Conservation (phyloP, 2,113 vertebrate species). For the Platysteira castanea region DNA sequence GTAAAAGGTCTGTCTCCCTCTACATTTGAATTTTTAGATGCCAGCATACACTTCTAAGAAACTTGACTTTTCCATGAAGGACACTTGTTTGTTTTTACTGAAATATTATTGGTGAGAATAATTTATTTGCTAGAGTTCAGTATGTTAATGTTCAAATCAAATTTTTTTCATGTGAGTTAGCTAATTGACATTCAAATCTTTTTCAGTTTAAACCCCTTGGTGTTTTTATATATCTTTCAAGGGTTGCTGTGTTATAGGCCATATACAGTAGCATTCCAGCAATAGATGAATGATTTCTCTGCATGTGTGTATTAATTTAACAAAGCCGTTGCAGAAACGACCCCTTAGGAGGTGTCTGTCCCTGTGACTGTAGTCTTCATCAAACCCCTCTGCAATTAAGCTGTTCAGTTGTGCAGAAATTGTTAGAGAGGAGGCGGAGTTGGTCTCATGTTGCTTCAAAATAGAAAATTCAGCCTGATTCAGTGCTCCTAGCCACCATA, state of each 20-base stretch:
- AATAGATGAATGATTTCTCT: neutral
- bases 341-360: neutral
- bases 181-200: neutral
- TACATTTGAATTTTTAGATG: neutral
- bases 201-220: neutral
- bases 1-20: neutral
- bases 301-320: neutral
- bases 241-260: neutral
- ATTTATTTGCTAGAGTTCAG: neutral
- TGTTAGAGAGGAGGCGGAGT: neutral
- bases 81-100: neutral
- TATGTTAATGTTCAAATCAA: neutral
- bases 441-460: neutral
- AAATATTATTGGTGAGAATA: neutral
- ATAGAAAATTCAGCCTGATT: slow-evolving; percentile 29
- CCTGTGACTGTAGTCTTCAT: neutral
- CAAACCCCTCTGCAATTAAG: neutral
- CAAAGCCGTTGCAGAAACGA: neutral
- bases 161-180: neutral
- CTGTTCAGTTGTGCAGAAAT: neutral
- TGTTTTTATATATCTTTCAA: neutral
- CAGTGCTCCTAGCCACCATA: neutral
- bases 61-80: neutral
- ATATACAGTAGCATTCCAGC: neutral
- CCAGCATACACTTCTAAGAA: neutral